Base-by-base conservation (phyloP, 1,140 invertebrate species). In the Copidosoma floridanum region DNA sequence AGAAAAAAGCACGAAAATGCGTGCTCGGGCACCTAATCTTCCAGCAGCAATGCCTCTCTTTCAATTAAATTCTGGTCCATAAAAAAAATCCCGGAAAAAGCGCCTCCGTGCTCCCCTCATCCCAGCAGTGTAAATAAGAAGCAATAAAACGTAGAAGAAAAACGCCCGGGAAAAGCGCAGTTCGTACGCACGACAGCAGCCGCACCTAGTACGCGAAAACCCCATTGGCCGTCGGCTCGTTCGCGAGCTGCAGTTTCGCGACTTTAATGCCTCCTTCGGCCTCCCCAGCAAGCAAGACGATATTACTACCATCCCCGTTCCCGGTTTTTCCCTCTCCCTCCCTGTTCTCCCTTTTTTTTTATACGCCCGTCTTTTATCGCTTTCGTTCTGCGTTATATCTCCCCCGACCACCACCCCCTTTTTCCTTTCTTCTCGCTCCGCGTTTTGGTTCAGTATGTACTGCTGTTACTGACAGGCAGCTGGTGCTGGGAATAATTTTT, bases 181-280 rank as follows among this genome's bases (percentile, higher is more conserved):
- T 40, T 23, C 44, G 18, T 3, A 20, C 5, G 18, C 41, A 6
- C 5, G 35, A 18, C 44, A 37, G 50, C n/a, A n/a, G n/a, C n/a
- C 29, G 29, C 29, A 32, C 12, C 32, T 23, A 20, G 18, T 3
- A 20, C 5, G 18, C 41, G 5, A 11, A 32, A 18, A 53, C 24
- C 40, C 44, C 37, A 58, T 50, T 53, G 40, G 57, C 27, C n/a
- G 27, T n/a, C 32, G 21, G 27, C 29, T 53, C 29, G 26, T 44
- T 26, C 27, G 11, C 0, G 18, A 10, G 18, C 16, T 21, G 44
- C 41, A 18, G 41, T 43, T 43, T 43, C 41, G 18, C 41, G 16
- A 12, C 11, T 12, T 47, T 47, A 47, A 47, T n/a, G 44, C 23
- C 29, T 32, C 21, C 44, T 14, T 47, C 23, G 44, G n/a, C 18